Evolutionary conservation across 2,888 invertebrate species (phyloP), one percentile per base, ranked within the genome.

Genomic region (Corythucha ciliata): DNA sequence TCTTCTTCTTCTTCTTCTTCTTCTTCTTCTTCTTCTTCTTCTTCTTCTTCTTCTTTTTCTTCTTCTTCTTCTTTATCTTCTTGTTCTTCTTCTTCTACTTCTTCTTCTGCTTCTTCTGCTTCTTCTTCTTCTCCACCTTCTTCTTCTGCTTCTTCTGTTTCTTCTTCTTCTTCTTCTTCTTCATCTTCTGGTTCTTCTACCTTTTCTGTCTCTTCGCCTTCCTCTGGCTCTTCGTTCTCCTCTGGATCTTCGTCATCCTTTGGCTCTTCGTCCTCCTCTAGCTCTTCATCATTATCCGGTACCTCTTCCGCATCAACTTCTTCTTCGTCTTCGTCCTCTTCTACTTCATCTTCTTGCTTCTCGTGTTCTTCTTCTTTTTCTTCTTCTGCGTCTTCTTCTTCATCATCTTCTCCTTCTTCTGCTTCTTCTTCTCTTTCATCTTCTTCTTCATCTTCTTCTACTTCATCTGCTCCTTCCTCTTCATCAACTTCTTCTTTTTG

Each of bases 1-100:
- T 26, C n/a, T 27, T 42, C 14, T 21, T 45, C 10, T n/a, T 27
- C 14, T 40, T 27, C 29, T 45, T 45, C 45, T 40, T 27, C 18
- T 25, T 27, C 45, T 6, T 3, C 26, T 49, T 18, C 1, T 33
- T 20, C 33, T 18, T 6, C 37, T 18, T 16, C 1, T 2, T 14
- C 44, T 46, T 18, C 24, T 33, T 20, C 34, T 12, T 18, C 12
- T 29, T 18, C 22, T 34, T 14, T 29, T 6, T 18, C 27, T 12
- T 14, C 10, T 36, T 14, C 10, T 14, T 36, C 37, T 32, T 22
- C 20, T 34, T 6, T 33, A 16, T 22, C 44, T 25, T 36, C 53
- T 55, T 21, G 2, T 33, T 32, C n/a, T n/a, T 37, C 24, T 32
- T 4, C 16, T 14, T 36, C 16, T 14, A 8, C 16, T 12, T 36